Evolutionary conservation across 2,888 invertebrate species (phyloP).

Genomic region (Chirona hameri): DNA sequence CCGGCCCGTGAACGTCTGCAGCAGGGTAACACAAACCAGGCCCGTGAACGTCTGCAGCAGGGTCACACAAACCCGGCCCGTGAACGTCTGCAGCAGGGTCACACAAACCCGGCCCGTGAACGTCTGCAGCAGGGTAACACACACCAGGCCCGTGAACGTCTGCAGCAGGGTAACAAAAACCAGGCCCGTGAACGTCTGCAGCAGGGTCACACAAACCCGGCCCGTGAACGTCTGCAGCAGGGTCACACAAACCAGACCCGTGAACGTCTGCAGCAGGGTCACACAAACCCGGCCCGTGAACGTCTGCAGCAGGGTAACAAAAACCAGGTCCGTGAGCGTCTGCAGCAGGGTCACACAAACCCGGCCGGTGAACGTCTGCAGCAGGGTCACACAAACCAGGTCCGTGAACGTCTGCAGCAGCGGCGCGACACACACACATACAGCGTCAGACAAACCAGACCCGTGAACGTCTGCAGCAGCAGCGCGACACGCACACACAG

Average conservation of each 20-base stretch:
- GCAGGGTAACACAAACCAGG: no score
- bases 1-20: no score
- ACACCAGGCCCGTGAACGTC: constrained; percentile 39
- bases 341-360: no score
- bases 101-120: constrained; percentile 40
- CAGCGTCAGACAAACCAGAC: no score
- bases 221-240: constrained; percentile 38
- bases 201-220: no score
- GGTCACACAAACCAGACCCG: constrained; percentile 37
- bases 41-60: constrained; percentile 38
- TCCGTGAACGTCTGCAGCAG: constrained; percentile 38
- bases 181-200: constrained; percentile 39
- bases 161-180: no score
- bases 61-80: no score
- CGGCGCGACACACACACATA: no score
- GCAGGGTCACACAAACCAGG: constrained; percentile 33
- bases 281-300: constrained; percentile 40
- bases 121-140: constrained; percentile 33
- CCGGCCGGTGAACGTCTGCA: constrained; percentile 39
- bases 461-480: no score
- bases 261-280: constrained; percentile 36
- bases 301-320: constrained; percentile 33
- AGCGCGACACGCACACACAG: no score
- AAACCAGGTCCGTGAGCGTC: constrained; percentile 39
- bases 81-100: constrained; percentile 36